A percentile compares a stretch with the other conserved stretches of the same genome.
phyloP scores from a whole-genome alignment of 2,888 invertebrate genomes.

The Spicauda simplicius region DNA sequence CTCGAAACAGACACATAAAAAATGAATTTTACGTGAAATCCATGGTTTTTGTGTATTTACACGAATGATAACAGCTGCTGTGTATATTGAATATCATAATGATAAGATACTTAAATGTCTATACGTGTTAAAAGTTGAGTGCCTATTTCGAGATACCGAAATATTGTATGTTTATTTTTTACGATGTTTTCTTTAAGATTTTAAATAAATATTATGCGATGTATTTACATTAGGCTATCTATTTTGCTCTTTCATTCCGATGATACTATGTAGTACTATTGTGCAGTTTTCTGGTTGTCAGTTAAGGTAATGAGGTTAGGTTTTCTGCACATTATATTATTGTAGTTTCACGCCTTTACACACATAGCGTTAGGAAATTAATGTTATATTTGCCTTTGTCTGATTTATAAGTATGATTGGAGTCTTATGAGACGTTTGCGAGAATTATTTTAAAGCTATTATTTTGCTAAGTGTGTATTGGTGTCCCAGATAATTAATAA shows the following conservation, averaged over 20 bases:
- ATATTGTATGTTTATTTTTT: constrained; percentile 57
- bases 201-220: constrained; percentile 43
- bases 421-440: constrained; percentile 4
- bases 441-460: constrained; percentile 4
- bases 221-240: constrained; percentile 59
- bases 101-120: constrained; percentile 12
- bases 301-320: constrained; percentile 37
- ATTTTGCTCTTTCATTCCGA: constrained; percentile 75
- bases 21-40: background rate
- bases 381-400: constrained; percentile 15
- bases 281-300: constrained; percentile 37
- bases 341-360: constrained; percentile 45
- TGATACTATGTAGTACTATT: constrained; percentile 45
- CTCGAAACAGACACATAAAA: constrained; percentile 50
- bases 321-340: constrained; percentile 39
- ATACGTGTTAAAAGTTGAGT: constrained; percentile 37
- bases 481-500: constrained; percentile 41
- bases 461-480: constrained; percentile 48
- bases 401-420: constrained; percentile 4
- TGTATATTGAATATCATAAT: background rate
- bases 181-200: constrained; percentile 51
- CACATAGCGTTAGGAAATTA: constrained; percentile 42
- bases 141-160: constrained; percentile 51
- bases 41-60: background rate
- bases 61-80: background rate